Conservation (phyloP, 1,140 invertebrate genomes). For the Papilio dardanus region DNA sequence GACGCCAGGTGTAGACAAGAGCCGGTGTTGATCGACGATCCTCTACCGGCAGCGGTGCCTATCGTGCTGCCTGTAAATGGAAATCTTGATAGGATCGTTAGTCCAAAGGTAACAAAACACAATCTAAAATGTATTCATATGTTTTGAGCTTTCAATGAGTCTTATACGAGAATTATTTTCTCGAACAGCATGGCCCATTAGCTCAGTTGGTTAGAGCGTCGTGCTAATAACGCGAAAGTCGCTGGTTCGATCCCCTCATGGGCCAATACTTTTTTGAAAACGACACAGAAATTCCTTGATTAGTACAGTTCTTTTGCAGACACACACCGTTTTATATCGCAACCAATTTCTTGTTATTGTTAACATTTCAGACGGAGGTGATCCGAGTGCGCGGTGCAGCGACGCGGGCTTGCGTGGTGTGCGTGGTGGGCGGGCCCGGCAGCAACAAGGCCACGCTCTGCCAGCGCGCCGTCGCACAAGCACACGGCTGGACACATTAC, state of each 20-base stretch:
- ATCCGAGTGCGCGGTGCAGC: constrained; percentile 69
- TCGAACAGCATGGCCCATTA: neutral
- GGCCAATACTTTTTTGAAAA: constrained; percentile 7
- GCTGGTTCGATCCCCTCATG: constrained; percentile 36
- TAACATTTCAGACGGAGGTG: constrained; percentile 63
- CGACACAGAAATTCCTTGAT: too few species aligned
- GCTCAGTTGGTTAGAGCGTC: constrained; percentile 36
- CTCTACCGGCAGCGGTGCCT: constrained; percentile 49
- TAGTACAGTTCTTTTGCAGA: neutral
- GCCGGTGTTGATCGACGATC: constrained; percentile 38
- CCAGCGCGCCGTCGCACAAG: constrained; percentile 85
- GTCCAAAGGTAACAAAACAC: constrained; percentile 55
- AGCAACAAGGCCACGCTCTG: constrained; percentile 90
- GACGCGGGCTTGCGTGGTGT: constrained; percentile 85
- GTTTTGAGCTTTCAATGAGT: neutral
- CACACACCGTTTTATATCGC: constrained; percentile 37
- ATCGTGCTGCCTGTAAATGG: constrained; percentile 49
- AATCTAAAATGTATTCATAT: too few species aligned
- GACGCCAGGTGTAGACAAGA: constrained; percentile 39
- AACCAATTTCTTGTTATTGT: neutral
- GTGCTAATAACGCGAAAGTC: constrained; percentile 36
- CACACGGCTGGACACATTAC: constrained; percentile 89
- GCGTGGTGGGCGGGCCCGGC: constrained; percentile 93
- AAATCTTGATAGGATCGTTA: constrained; percentile 49
- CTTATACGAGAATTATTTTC: constrained; percentile 4